Percentiles rank a stretch among this genome's conserved stretches.
phyloP scores from a whole-genome alignment of 2,113 vertebrate species.

The Nothoprocta pentlandii region DNA sequence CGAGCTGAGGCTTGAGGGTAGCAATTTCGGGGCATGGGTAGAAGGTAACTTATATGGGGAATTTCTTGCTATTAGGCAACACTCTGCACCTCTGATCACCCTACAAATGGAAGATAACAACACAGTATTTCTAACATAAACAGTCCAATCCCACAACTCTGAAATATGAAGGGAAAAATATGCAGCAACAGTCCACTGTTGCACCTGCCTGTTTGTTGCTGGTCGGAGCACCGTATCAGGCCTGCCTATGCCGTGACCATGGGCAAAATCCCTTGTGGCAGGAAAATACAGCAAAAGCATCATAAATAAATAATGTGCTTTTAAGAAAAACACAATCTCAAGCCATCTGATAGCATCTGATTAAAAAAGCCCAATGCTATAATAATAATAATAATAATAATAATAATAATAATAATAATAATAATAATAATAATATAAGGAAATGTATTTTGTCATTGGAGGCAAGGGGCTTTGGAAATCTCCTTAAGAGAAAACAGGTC shows the following conservation, averaged over 20 bases:
- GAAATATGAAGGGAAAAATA: conserved; percentile 32
- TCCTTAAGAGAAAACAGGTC: neutral
- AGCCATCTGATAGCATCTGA: neutral
- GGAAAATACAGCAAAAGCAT: neutral
- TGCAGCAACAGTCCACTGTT: neutral
- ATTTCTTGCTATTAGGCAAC: neutral
- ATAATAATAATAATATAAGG: too few relatives aligned
- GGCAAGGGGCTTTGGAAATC: neutral
- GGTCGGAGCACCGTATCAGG: neutral
- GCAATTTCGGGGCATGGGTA: neutral
- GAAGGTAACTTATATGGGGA: neutral
- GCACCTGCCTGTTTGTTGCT: neutral
- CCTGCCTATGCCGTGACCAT: neutral
- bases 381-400: neutral
- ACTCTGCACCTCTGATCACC: neutral
- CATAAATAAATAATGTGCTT: conserved; percentile 32
- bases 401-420: neutral
- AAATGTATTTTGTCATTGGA: neutral
- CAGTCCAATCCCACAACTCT: neutral
- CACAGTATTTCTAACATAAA: neutral
- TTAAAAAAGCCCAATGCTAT: neutral
- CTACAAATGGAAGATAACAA: neutral
- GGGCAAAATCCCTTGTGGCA: neutral
- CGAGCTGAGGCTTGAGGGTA: neutral
- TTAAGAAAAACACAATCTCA: neutral